Conservation (phyloP, 2,888 invertebrate genomes). For the Caprella mutica region DNA sequence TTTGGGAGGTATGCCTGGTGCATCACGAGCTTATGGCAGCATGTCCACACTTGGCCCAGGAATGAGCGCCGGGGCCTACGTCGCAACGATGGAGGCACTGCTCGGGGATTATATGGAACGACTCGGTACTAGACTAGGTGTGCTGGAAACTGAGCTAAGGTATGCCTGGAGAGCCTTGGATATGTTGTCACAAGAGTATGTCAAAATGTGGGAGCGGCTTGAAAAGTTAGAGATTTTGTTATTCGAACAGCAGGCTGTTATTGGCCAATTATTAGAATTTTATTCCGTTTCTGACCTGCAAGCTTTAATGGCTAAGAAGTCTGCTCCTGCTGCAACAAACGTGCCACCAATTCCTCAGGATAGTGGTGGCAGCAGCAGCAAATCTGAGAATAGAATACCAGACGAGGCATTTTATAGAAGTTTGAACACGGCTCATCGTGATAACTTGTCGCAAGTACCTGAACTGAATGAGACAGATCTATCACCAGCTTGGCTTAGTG, state of each 20-base stretch:
- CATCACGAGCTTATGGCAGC: constrained; percentile 13
- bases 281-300: constrained; percentile 46
- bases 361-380: constrained; percentile 1
- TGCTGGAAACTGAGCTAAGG: constrained; percentile 78
- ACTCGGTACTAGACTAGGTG: constrained; percentile 69
- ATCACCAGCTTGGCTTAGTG: background rate
- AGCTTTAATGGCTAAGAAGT: constrained; percentile 20
- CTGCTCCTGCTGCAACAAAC: constrained; percentile 44
- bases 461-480: constrained; percentile 23
- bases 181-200: constrained; percentile 77
- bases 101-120: constrained; percentile 85
- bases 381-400: constrained; percentile 45
- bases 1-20: constrained; percentile 18
- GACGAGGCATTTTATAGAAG: constrained; percentile 80
- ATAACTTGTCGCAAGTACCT: constrained; percentile 40
- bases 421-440: constrained; percentile 73
- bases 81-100: constrained; percentile 44
- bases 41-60: constrained; percentile 8
- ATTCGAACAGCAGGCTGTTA: constrained; percentile 78
- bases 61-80: constrained; percentile 25
- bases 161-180: constrained; percentile 88
- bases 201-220: constrained; percentile 83
- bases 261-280: constrained; percentile 71
- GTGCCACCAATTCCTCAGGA: background rate
- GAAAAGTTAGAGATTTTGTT: constrained; percentile 77